Base-by-base conservation (phyloP, 1,140 invertebrate genomes). In the Drosophila arizonae region DNA sequence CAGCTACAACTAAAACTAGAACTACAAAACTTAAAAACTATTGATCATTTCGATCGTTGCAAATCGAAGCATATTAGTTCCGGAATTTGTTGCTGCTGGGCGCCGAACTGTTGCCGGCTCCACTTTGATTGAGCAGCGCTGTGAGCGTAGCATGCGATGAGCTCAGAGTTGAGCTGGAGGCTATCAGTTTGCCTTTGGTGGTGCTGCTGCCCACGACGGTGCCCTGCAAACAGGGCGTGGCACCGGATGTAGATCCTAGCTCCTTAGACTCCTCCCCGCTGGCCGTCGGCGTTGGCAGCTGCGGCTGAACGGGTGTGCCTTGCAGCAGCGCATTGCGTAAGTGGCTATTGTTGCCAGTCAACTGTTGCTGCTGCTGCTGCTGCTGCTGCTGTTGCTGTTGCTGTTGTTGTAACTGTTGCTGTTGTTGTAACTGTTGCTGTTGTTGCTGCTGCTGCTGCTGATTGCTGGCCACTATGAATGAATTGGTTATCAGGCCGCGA, bases 111-210 rank as follows among this genome's bases (percentile, higher is more conserved):
- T 50, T 50, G 1, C 61, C 28, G 41, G 64, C 73, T 30, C 82
- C 84, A 1, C 76, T 68, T 39, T 87, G 87, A 58, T 87, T 91
- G 0, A 91, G 73, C 17, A 91, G 66, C 8, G 90, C 90, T 0
- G 90, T 91, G 0, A 91, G 70, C 24, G 90, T 91, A 46, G 90
- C 90, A 74, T 91, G 90, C 11, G 90, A 90, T 21, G 89, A 90
- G 63, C 90, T 91, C 6, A 91, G 68, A n/a, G 87, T 76, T 1
- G 82, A 87, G 64, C 69, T 70, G 64, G 55, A 78, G 41, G 75
- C 41, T 6, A 55, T 65, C 45, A 64, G 63, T 33, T 81, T 87
- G 24, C 45, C 10, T 24, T 87, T 90, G 1, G 65, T 76, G 33
- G 79, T 85, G 17, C 77, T 78, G 66, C 78, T 79, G 39, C 85